Evolutionary conservation across 2,888 invertebrate genomes (phyloP).

Genomic region (Phengaris alcon): DNA sequence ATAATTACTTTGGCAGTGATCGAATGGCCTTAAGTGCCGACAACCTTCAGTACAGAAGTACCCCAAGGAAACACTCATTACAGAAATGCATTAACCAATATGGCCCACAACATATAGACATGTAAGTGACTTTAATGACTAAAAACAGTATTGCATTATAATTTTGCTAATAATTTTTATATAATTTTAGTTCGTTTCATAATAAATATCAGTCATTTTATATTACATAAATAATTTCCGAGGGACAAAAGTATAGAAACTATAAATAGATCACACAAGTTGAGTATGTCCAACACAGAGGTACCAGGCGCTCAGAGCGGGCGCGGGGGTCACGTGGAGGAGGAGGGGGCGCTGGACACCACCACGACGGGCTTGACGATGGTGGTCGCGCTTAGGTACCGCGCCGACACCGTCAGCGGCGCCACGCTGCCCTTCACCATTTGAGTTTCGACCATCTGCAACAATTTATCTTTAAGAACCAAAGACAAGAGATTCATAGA

Average conservation of each 20-base stretch:
- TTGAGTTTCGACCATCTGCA: constrained; percentile 73
- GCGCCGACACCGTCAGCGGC: constrained; percentile 83
- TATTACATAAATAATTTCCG: constrained; percentile 12
- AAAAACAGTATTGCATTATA: constrained; percentile 26
- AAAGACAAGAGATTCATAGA: background rate
- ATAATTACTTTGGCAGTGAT: constrained; percentile 46
- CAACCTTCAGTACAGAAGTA: constrained; percentile 29
- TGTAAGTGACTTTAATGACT: constrained; percentile 11
- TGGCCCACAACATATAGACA: background rate
- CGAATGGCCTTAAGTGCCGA: constrained; percentile 31
- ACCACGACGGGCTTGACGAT: constrained; percentile 85
- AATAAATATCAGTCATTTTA: constrained; percentile 28
- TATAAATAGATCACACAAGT: constrained; percentile 13
- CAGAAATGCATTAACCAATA: constrained; percentile 15
- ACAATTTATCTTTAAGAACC: background rate
- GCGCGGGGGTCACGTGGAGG: constrained; percentile 42
- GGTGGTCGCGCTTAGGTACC: constrained; percentile 81
- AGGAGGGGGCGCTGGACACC: constrained; percentile 58
- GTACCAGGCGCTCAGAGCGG: constrained; percentile 43
- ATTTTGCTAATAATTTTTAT: constrained; percentile 23
- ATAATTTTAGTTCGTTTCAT: constrained; percentile 20
- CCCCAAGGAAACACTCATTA: constrained; percentile 1
- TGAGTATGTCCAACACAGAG: constrained; percentile 16
- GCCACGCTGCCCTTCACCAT: constrained; percentile 79
- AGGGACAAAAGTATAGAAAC: constrained; percentile 6